Percentiles rank a stretch among this genome's conserved stretches.
Conservation (phyloP, 2,888 invertebrate genomes). For the Steinernema carpocapsae region DNA sequence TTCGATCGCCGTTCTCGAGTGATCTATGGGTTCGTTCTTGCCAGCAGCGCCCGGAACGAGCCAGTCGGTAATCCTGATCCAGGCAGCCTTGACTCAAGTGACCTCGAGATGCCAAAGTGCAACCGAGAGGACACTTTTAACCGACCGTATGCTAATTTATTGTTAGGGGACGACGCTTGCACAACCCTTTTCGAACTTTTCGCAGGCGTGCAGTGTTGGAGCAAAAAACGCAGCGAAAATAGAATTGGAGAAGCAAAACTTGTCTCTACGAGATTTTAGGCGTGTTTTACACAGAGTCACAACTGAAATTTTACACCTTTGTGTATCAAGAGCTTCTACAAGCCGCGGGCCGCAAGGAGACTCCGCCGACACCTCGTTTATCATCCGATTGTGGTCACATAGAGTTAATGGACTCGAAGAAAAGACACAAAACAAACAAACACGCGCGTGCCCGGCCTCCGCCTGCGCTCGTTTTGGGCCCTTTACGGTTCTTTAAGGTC, state of each 20-base stretch:
- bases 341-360: conserved; percentile 21
- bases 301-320: conserved; percentile 21
- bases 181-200: too few relatives aligned
- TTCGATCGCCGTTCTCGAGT: neutral
- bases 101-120: neutral
- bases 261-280: conserved; percentile 11
- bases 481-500: too few relatives aligned
- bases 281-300: conserved; percentile 29
- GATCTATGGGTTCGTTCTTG: conserved; percentile 26
- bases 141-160: conserved; percentile 6
- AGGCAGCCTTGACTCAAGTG: neutral
- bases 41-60: too few relatives aligned
- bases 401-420: neutral
- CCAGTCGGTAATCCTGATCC: too few relatives aligned
- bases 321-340: neutral
- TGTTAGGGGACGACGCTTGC: neutral
- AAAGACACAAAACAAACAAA: conserved; percentile 16
- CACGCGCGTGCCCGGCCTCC: neutral
- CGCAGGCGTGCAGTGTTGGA: neutral
- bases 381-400: conserved; percentile 4
- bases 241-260: neutral
- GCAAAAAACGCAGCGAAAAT: neutral
- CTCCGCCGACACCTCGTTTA: conserved; percentile 11
- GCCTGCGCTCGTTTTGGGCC: too few relatives aligned
- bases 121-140: neutral